Base-by-base conservation (phyloP, 2,888 invertebrate species). In the Epistrophella euchroma region DNA sequence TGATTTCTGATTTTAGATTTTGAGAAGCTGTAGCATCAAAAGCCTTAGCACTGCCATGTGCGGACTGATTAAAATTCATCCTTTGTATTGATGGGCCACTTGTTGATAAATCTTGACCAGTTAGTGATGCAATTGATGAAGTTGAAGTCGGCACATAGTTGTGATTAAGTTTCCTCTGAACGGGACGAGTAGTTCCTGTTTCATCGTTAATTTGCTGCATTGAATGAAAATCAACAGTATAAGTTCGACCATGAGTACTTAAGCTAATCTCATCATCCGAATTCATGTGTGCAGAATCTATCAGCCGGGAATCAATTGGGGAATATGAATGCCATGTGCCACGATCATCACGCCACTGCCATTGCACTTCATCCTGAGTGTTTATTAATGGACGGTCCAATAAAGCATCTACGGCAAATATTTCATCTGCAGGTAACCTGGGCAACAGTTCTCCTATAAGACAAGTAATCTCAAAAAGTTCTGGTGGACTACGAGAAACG, bases 121-220 rank as follows among this genome's bases (percentile, higher is more conserved):
- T 71, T 2, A 88, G 43, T 9, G 70, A 60, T n/a, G 88, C 64
- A 19, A 88, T 73, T 9, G 88, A 32, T 13, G 82, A 60, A 11
- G 75, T 79, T 15, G 71, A 81, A 6, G 89, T 89, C 6, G 91
- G 90, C 74, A 94, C 89, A 83, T 91, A 95, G 88, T 95, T 94
- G 28, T 96, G 95, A 88, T 95, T 94, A 40, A 95, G 94, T 89
- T 96, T 94, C 55, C 98, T 95, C 92, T 98, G 98, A 88, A 99
- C 97, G 50, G 97, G 96, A 58, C 98, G 94, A 43, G 98, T 96
- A 35, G 98, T 98, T 85, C 99, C 99, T 0, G 98, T 98, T 92
- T 98, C 98, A 93, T 99, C 99, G 92, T 99, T 99, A 88, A 99
- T 97, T 94, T 99, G 98, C 93, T 98, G 98, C 98, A 99, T 98